phyloP scores from a whole-genome alignment of 1,140 invertebrate genomes.

The Planococcus citri region DNA sequence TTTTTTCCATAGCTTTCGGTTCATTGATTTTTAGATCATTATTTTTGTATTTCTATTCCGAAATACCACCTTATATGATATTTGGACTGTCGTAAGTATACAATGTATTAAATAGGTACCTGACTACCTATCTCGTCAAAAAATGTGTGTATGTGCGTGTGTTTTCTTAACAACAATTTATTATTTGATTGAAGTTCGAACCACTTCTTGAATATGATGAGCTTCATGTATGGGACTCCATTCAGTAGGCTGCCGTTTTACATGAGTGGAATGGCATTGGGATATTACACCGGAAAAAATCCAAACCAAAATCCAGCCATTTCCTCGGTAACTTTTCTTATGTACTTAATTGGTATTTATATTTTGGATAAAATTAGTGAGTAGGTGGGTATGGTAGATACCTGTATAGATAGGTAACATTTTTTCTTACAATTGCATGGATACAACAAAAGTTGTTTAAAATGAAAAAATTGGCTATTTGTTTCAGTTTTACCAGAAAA shows the following conservation, averaged over 20 bases:
- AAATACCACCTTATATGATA: background rate
- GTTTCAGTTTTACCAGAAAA: background rate
- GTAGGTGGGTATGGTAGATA: background rate
- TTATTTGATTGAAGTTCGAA: background rate
- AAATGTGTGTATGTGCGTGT: too few relatives aligned
- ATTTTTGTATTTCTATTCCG: background rate
- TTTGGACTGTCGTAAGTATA: background rate
- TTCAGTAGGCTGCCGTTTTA: background rate
- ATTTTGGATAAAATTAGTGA: too few relatives aligned
- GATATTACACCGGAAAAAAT: background rate
- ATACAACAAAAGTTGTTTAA: too few relatives aligned
- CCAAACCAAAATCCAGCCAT: too few relatives aligned
- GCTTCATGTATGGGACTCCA: background rate
- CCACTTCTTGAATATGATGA: background rate
- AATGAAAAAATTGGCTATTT: too few relatives aligned
- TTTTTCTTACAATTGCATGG: too few relatives aligned
- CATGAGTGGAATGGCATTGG: background rate
- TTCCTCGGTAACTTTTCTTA: too few relatives aligned
- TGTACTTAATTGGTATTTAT: too few relatives aligned
- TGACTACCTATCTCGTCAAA: too few relatives aligned
- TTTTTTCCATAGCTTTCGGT: background rate
- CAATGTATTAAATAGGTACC: too few relatives aligned
- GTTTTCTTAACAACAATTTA: background rate
- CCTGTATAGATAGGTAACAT: too few relatives aligned
- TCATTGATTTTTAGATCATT: background rate